A percentile compares a stretch with the other conserved stretches of the same genome.
These are phyloP conservation scores for Poecilia latipinna DNA, from an alignment of 2,113 vertebrate species.

Conservation along the genomic window DNA sequence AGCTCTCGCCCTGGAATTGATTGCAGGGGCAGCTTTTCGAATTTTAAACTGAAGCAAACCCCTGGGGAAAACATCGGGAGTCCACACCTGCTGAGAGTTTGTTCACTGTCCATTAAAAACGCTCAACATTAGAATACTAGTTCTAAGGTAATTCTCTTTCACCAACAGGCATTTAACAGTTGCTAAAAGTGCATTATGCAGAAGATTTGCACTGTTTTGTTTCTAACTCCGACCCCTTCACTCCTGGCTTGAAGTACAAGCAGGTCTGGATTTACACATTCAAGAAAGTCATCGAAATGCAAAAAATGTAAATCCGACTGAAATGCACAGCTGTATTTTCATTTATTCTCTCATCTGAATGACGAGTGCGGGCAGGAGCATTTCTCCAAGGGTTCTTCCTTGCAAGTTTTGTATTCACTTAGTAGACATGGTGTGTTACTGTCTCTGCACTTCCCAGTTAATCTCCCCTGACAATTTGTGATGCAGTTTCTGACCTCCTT, in stretches of 20 bases:
- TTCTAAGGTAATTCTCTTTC: background rate
- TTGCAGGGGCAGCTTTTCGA: slow-evolving; percentile 23
- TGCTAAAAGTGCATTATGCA: slow-evolving; percentile 8
- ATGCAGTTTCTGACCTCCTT: background rate
- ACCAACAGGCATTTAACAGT: background rate
- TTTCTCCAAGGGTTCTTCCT: background rate
- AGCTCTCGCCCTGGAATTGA: slow-evolving; percentile 44
- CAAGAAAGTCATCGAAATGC: too few species aligned
- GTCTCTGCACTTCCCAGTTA: background rate
- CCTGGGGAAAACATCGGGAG: slow-evolving; percentile 35
- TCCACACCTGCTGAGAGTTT: slow-evolving; percentile 36
- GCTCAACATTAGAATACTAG: slow-evolving; percentile 8
- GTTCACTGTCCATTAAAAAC: slow-evolving; percentile 30
- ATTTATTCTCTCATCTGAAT: background rate
- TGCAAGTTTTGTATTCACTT: background rate
- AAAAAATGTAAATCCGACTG: too few species aligned
- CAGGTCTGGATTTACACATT: background rate
- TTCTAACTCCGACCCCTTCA: background rate
- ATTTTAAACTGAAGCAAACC: slow-evolving; percentile 19
- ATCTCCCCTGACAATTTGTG: background rate
- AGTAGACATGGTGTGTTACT: background rate
- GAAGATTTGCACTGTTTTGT: too few species aligned
- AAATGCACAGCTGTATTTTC: background rate
- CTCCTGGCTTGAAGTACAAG: background rate
- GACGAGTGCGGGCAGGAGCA: background rate